A percentile compares a stretch with the other conserved stretches of the same genome.
These are phyloP conservation scores for Idaea biselata DNA, from an alignment of 2,888 invertebrate species.

Conservation along the genomic window DNA sequence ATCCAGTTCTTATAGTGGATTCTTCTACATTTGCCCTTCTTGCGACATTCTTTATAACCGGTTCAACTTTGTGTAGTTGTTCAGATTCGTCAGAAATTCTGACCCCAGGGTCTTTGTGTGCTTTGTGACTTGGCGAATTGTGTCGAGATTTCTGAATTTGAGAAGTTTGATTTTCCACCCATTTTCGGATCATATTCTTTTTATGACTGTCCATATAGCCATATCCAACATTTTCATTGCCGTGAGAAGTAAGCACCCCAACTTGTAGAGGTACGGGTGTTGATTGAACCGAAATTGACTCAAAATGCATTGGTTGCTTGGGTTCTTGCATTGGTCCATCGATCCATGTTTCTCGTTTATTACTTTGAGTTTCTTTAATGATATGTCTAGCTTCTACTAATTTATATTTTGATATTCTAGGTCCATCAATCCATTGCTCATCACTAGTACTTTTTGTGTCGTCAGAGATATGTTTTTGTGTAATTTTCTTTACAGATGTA, in stretches of 20 bases:
- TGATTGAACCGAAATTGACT: constrained; percentile 82
- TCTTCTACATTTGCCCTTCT: constrained; percentile 81
- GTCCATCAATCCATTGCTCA: constrained; percentile 98
- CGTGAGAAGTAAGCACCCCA: constrained; percentile 67
- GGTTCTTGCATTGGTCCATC: constrained; percentile 93
- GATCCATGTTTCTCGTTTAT: constrained; percentile 96
- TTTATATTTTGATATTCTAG: constrained; percentile 91
- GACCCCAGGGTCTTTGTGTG: constrained; percentile 50
- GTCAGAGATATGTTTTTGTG: constrained; percentile 66
- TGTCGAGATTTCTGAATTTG: constrained; percentile 87
- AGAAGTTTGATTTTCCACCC: constrained; percentile 95
- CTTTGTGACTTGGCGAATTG: constrained; percentile 73
- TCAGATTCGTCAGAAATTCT: constrained; percentile 53
- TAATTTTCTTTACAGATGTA: constrained; percentile 73
- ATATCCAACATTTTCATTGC: constrained; percentile 82
- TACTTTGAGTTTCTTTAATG: constrained; percentile 87
- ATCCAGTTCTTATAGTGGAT: constrained; percentile 81
- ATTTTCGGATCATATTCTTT: constrained; percentile 94
- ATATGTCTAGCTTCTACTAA: constrained; percentile 90
- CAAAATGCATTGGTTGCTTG: constrained; percentile 70
- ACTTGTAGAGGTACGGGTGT: constrained; percentile 65
- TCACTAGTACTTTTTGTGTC: constrained; percentile 82
- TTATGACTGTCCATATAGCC: constrained; percentile 96
- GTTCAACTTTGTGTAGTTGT: constrained; percentile 66
- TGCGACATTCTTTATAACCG: constrained; percentile 73